phyloP scores from a whole-genome alignment of 2,888 invertebrate genomes.

The Erebia palarica region DNA sequence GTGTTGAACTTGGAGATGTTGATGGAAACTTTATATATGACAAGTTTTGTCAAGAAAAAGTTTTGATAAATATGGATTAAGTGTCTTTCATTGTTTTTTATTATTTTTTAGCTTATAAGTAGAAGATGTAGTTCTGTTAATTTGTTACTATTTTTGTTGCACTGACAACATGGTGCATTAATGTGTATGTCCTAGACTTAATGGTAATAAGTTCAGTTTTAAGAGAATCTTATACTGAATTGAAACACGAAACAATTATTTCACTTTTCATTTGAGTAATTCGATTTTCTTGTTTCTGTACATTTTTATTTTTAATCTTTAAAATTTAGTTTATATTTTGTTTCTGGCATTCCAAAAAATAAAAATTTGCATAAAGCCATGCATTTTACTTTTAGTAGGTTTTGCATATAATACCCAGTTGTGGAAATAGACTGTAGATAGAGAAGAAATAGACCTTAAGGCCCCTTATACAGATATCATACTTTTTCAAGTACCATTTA shows the following conservation, averaged over 20 bases:
- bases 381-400: neutral
- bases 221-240: no score
- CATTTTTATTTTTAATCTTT: neutral
- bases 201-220: no score
- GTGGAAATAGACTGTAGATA: neutral
- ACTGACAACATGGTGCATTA: neutral
- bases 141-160: neutral
- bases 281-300: no score
- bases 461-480: no score
- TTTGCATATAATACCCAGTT: no score
- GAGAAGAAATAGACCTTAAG: no score
- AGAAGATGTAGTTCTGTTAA: neutral
- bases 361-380: neutral
- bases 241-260: no score
- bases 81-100: neutral
- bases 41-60: constrained; percentile 51
- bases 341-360: neutral
- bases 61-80: constrained; percentile 41
- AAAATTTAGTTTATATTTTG: neutral
- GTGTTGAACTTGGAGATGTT: constrained; percentile 61
- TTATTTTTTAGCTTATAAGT: neutral
- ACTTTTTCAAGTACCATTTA: no score
- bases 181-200: no score
- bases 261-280: no score
- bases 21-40: constrained; percentile 57